Percentiles rank a stretch among this genome's conserved stretches.
phyloP scores from a whole-genome alignment of 2,888 invertebrate genomes.

The Rhopalosiphum nymphaeae region DNA sequence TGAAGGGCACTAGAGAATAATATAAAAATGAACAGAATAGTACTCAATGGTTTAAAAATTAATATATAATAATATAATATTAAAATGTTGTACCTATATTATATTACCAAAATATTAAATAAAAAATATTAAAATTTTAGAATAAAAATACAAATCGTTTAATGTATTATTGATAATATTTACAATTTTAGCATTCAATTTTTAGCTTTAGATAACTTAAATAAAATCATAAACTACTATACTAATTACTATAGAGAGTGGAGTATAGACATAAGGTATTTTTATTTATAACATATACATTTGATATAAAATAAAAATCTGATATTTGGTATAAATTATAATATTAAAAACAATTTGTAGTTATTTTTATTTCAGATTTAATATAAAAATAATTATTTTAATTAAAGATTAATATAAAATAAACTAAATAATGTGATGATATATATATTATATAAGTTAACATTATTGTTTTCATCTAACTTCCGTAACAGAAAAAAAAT shows the following conservation, averaged over 20 bases:
- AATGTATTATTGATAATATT: not conserved
- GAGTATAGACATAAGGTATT: not conserved
- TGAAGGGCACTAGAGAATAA: slow-evolving; percentile 2
- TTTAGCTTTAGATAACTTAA: not conserved
- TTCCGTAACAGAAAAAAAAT: not conserved
- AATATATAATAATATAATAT: not conserved
- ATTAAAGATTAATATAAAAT: not conserved
- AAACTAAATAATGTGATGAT: not conserved
- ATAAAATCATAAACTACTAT: not conserved
- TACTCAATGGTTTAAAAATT: not conserved
- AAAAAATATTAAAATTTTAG: not conserved
- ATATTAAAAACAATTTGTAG: not conserved
- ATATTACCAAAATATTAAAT: not conserved
- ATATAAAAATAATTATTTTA: not conserved
- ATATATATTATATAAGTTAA: not conserved
- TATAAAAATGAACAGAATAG: not conserved
- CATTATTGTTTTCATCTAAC: not conserved
- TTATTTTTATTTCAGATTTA: not conserved
- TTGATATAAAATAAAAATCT: not conserved
- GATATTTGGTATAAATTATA: not conserved
- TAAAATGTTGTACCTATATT: not conserved
- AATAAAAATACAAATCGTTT: not conserved
- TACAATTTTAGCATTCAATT: not conserved
- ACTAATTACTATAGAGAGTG: not conserved
- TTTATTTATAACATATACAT: not conserved